Evolutionary conservation across 2,797 vertebrate species (phyloP), one percentile per base, ranked within the genome.

Genomic region (Mormyrus hasselquistii): DNA sequence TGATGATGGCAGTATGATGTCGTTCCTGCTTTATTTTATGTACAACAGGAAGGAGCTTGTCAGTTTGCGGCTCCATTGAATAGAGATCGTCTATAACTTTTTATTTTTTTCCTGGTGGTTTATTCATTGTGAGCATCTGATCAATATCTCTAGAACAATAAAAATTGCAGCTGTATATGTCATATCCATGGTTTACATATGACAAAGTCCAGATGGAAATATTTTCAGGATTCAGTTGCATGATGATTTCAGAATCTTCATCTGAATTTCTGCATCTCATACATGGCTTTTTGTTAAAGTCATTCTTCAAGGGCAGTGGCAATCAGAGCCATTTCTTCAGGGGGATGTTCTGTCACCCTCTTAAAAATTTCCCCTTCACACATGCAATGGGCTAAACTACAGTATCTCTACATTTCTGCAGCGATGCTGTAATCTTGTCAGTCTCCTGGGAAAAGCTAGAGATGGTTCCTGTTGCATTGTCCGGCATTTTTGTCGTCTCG

Each of bases 211-310:
- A 52, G 9, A 29, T 53, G 25, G 82, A 85, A 49, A 52, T 25
- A 49, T 25, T 12, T 14, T 14, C 3, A 25, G n/a, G 10, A 85
- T 8, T 29, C 83, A 50, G 2, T 50, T 4, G 44, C 49, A 50
- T 25, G 41, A 4, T 52, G 29, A 86, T 50, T 88, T 50, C 41
- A 44, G 34, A 41, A 87, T 87, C 38, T 91, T 83, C 25, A 86
- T 90, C 90, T 92, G 10, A 83, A 25, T 55, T 83, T 62, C 55
- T 65, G 91, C 87, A 88, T 29, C 34, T 88, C 47, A 59, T 89
- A 53, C 86, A 34, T 44, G 83, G 73, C 53, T 73, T 38, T 7
- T 86, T 19, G 29, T 90, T 85, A 22, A 14, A 57, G 57, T 90
- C 89, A 76, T 65, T 57, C 82, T 55, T 79, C 65, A 85, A 52